Conservation (phyloP, 2,888 invertebrate genomes). For the Allacma fusca region DNA sequence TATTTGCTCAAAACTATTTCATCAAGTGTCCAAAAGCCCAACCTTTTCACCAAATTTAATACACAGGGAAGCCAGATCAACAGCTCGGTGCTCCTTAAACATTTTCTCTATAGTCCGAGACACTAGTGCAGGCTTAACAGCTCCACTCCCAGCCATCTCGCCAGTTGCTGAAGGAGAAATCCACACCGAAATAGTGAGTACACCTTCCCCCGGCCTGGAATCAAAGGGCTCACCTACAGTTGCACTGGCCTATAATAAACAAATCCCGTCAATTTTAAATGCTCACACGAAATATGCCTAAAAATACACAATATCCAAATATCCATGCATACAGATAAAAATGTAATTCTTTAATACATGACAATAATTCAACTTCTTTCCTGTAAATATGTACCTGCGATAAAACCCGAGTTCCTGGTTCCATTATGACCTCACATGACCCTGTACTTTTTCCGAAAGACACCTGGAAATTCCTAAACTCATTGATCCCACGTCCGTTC, state of each 20-base stretch:
- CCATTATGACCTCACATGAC: conserved; percentile 55
- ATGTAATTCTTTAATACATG: background rate
- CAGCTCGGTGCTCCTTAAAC: conserved; percentile 58
- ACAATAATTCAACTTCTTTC: no score
- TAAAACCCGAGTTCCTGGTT: conserved; percentile 56
- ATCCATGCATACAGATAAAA: background rate
- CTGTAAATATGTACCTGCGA: conserved; percentile 55
- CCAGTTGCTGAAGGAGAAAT: conserved; percentile 60
- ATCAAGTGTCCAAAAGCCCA: background rate
- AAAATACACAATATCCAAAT: background rate
- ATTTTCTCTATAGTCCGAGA: conserved; percentile 55
- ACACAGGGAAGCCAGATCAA: conserved; percentile 59
- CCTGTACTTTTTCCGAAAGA: conserved; percentile 56
- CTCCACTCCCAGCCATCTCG: conserved; percentile 56
- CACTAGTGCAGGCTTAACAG: conserved; percentile 56
- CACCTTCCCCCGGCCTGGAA: conserved; percentile 59
- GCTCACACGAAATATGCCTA: background rate
- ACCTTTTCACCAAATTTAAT: conserved; percentile 61
- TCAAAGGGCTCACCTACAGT: conserved; percentile 58
- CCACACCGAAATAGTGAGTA: conserved; percentile 58
- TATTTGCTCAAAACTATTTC: no score
- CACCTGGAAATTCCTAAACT: conserved; percentile 52
- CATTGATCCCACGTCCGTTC: conserved; percentile 50
- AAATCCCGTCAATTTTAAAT: background rate
- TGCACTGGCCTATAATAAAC: conserved; percentile 51